phyloP scores from a whole-genome alignment of 2,888 invertebrate species.

The Rosalia funebris region DNA sequence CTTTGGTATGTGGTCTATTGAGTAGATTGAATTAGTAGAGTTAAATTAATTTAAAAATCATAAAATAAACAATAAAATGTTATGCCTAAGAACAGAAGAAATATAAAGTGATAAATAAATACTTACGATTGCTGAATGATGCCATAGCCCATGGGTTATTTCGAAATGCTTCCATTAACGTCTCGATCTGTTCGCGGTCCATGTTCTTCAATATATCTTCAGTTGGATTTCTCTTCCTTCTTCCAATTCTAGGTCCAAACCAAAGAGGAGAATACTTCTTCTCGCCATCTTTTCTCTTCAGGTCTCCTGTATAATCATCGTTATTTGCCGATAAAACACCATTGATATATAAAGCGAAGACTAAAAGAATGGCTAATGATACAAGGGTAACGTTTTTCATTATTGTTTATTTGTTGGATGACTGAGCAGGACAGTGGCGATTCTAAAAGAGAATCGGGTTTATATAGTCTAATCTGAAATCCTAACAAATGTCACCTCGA shows the following conservation, averaged over 20 bases:
- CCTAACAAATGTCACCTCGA: constrained; percentile 27
- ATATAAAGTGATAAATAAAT: too few relatives aligned
- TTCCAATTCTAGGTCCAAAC: constrained; percentile 68
- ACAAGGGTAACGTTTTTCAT: constrained; percentile 32
- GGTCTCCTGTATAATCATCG: constrained; percentile 22
- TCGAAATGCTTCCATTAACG: constrained; percentile 61
- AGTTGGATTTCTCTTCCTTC: constrained; percentile 61
- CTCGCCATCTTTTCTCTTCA: constrained; percentile 25
- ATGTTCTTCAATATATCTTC: constrained; percentile 48
- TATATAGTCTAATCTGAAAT: constrained; percentile 38
- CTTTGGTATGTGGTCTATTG: too few relatives aligned
- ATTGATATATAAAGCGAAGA: constrained; percentile 29
- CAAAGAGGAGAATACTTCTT: constrained; percentile 58
- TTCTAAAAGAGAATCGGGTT: constrained; percentile 10
- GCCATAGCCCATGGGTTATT: constrained; percentile 60
- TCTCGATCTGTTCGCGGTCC: constrained; percentile 53
- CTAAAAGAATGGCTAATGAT: constrained; percentile 23
- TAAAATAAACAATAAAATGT: too few relatives aligned
- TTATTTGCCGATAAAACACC: constrained; percentile 6
- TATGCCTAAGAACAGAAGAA: too few relatives aligned
- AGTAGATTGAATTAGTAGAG: too few relatives aligned
- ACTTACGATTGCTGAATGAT: constrained; percentile 57
- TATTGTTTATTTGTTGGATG: constrained; percentile 11
- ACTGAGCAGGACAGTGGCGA: constrained; percentile 20
- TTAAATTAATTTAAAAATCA: background rate